Evolutionary conservation across 2,888 invertebrate species (phyloP), one percentile per base, ranked within the genome.

Genomic region (Sarcophaga rosellei): DNA sequence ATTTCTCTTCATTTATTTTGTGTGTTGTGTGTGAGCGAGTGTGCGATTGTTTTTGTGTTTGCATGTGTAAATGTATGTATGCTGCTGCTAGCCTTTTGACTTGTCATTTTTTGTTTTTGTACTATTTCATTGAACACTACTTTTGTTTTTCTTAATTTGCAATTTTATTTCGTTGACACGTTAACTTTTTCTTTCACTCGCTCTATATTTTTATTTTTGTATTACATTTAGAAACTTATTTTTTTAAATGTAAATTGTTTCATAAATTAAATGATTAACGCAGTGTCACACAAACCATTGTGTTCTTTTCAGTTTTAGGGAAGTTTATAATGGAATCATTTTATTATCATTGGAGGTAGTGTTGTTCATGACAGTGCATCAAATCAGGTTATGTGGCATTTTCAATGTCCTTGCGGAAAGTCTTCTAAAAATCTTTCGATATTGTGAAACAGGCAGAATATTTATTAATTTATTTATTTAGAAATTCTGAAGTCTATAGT

Each of bases 141-240:
- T 74, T 25, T 59, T 63, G 45, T 73, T 35, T 35, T 8, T 35
- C 35, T 76, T 45, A 53, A 44, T 66, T 66, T 62, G 68, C 57
- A 69, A 72, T 69, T 63, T 82, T 65, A 6, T 70, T 17, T 70
- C 20, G 70, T 79, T 82, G 85, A 82, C 82, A 85, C 79, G 82
- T 82, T 85, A 79, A 57, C 82, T 82, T 47, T 86, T 79, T 79
- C 44, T 61, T 44, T 44, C n/a, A 35, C 8, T 35, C 8, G 8
- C 44, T 44, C n/a, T 35, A 5, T 47, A 15, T 63, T 11, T 65
- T 57, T 25, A 61, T 68, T 72, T 21, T 80, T 68, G 59, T 68
- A 66, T 61, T 70, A n/a, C 57, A 76, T 21, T 66, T 53, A 57
- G 74, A 63, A 84, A 47, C 25, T 62, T 73, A 59, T 59, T 70